phyloP scores from a whole-genome alignment of 2,797 vertebrate genomes.

The Sebastes oblongus region DNA sequence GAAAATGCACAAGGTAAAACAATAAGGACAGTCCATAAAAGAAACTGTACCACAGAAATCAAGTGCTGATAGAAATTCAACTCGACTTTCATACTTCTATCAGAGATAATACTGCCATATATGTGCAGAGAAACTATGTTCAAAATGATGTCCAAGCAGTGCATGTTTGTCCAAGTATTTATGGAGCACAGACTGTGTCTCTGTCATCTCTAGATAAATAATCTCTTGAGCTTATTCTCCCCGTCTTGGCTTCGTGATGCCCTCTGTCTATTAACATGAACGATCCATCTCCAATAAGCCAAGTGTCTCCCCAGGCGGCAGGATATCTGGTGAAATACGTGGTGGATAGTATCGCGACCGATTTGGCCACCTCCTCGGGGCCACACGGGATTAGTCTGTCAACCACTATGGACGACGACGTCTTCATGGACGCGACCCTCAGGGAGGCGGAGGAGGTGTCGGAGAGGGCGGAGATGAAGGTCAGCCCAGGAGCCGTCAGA shows the following conservation, averaged over 20 bases:
- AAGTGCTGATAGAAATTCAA: background rate
- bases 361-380: slow-evolving; percentile 78
- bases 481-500: slow-evolving; percentile 73
- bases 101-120: background rate
- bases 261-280: slow-evolving; percentile 52
- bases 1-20: background rate
- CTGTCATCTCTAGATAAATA: background rate
- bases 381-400: slow-evolving; percentile 73
- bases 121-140: background rate
- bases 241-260: slow-evolving; percentile 30
- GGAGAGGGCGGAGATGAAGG: slow-evolving; percentile 75
- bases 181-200: background rate
- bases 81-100: background rate
- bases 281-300: slow-evolving; percentile 71
- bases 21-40: background rate
- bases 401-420: slow-evolving; percentile 81
- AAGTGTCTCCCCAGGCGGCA: slow-evolving; percentile 89
- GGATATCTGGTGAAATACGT: slow-evolving; percentile 83
- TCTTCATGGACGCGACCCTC: slow-evolving; percentile 83
- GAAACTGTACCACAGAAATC: background rate
- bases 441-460: slow-evolving; percentile 74
- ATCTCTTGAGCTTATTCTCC: slow-evolving; percentile 21
- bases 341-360: slow-evolving; percentile 86
- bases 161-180: background rate
- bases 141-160: background rate